Conservation (phyloP, 2,888 invertebrate species). For the Chrysomela aeneicollis region DNA sequence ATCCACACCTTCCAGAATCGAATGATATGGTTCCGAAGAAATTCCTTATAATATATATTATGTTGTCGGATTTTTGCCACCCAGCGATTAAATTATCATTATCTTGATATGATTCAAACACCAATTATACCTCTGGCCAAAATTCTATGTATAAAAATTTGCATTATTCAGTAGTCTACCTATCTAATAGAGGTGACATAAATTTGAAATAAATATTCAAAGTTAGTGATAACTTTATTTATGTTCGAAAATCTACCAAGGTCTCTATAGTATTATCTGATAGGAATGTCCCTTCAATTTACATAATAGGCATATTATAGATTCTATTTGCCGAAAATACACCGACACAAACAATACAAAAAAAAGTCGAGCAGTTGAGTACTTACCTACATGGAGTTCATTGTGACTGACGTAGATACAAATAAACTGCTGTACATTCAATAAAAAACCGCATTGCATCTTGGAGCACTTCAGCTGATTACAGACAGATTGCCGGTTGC, state of each 20-base stretch:
- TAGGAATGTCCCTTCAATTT: not conserved
- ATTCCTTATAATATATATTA: no score
- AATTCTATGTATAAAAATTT: not conserved
- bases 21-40: not conserved
- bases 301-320: not conserved
- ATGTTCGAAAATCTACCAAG: not conserved
- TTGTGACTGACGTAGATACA: not conserved
- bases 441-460: slow-evolving; percentile 23
- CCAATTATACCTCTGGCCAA: not conserved
- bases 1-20: no score
- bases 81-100: no score
- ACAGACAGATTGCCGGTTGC: slow-evolving; percentile 27
- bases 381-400: not conserved
- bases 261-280: not conserved
- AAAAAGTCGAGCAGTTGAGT: no score
- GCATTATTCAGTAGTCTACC: not conserved
- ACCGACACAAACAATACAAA: no score
- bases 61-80: no score
- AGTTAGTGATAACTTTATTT: slow-evolving; percentile 1
- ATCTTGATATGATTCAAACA: not conserved
- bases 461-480: slow-evolving; percentile 31
- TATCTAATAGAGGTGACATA: not conserved
- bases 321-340: not conserved
- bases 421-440: slow-evolving; percentile 1
- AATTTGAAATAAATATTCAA: slow-evolving; percentile 5